phyloP scores from a whole-genome alignment of 2,113 vertebrate genomes.

The Neogobius melanostomus region DNA sequence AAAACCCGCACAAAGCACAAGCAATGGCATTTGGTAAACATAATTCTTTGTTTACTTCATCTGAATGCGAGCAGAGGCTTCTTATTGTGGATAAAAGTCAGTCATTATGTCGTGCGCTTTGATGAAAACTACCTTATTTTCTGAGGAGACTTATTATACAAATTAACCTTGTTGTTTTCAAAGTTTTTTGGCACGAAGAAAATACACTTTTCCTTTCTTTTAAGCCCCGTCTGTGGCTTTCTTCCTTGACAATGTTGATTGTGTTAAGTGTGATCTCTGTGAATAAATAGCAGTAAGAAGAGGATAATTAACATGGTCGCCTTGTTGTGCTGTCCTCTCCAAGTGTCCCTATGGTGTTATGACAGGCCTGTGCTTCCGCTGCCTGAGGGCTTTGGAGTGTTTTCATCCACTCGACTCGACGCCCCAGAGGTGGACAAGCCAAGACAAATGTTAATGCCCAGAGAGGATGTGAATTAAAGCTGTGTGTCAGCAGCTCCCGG shows the following conservation, averaged over 20 bases:
- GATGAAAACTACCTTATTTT: not conserved
- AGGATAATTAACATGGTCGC: slow-evolving; percentile 2
- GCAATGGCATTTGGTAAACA: no score
- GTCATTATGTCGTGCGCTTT: not conserved
- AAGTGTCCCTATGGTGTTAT: not conserved
- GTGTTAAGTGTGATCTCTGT: not conserved
- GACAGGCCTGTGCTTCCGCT: slow-evolving; percentile 21
- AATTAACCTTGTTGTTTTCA: slow-evolving; percentile 19
- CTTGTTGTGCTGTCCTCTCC: not conserved
- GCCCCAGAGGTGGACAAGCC: slow-evolving; percentile 29
- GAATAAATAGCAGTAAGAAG: not conserved
- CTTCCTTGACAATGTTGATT: not conserved
- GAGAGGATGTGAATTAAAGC: slow-evolving; percentile 18
- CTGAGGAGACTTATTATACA: not conserved
- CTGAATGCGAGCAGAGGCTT: no score
- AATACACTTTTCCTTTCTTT: slow-evolving; percentile 1
- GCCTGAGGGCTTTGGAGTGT: slow-evolving; percentile 14
- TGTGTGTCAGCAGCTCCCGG: not conserved
- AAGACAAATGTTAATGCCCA: slow-evolving; percentile 37
- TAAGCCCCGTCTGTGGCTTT: not conserved
- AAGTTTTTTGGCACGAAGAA: slow-evolving; percentile 18
- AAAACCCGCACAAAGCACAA: no score
- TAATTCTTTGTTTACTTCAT: no score
- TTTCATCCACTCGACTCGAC: slow-evolving; percentile 10
- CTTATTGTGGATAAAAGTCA: no score